Evolutionary conservation across 1,140 invertebrate species (phyloP).

Genomic region (Drosophila melanogaster): DNA sequence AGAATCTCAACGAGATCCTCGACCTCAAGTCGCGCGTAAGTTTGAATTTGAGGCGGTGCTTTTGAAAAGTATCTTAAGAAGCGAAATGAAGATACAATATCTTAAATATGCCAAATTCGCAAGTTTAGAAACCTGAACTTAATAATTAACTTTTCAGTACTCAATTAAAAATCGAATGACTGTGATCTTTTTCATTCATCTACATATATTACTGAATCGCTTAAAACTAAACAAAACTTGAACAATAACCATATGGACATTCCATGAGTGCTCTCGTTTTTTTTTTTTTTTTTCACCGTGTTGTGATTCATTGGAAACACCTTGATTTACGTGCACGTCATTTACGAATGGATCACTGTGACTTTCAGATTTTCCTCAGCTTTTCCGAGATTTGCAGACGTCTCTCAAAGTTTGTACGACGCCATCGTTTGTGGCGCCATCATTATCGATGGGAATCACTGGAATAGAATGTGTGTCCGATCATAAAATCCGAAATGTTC

Average conservation of each 20-base stretch:
- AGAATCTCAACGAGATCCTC: slow-evolving; percentile 70
- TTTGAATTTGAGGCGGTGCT: neutral
- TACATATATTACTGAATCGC: too few species aligned
- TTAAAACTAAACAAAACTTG: neutral
- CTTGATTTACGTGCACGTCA: slow-evolving; percentile 37
- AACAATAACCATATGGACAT: neutral
- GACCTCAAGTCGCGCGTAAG: slow-evolving; percentile 72
- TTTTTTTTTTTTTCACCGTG: slow-evolving; percentile 2
- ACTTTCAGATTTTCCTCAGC: neutral
- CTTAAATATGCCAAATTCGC: too few species aligned
- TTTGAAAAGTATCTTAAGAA: neutral
- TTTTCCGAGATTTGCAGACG: slow-evolving; percentile 15
- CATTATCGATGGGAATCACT: slow-evolving; percentile 37
- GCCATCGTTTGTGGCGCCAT: slow-evolving; percentile 54
- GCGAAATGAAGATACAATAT: too few species aligned
- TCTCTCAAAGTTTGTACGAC: slow-evolving; percentile 29
- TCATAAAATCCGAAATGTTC: slow-evolving; percentile 27
- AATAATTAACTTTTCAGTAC: too few species aligned
- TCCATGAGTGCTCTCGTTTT: neutral
- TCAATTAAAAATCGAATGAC: too few species aligned
- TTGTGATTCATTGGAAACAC: slow-evolving; percentile 29
- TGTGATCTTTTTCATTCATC: too few species aligned
- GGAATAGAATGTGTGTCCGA: slow-evolving; percentile 21
- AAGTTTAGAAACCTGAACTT: too few species aligned
- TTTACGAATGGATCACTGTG: neutral